Evolutionary conservation across 2,888 invertebrate genomes (phyloP), one percentile per base, ranked within the genome.

Genomic region (Aleiodes testaceus): DNA sequence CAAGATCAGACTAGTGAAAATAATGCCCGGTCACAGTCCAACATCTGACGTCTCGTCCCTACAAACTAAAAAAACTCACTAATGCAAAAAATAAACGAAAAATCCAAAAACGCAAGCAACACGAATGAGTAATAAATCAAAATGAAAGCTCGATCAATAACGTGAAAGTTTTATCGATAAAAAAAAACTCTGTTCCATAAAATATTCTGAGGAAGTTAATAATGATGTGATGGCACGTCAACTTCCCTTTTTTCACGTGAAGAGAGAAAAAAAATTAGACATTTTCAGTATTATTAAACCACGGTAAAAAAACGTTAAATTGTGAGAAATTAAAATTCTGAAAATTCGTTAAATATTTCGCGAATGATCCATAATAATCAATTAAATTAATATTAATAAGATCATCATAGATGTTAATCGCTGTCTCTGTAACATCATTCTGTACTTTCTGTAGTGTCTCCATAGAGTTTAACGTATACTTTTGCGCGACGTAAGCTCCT

Each of bases 401-500:
- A 72, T 83, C 77, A 74, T 81, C 79, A 81, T 82, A 79, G 79
- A 83, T 79, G 79, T 77, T 79, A 82, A 79, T 80, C 78, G 81
- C 81, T 75, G 80, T 84, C 78, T 84, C 80, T 77, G 81, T 81
- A 79, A 84, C 79, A 79, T 76, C 81, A 71, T 84, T 76, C 69
- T 79, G 78, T 80, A 83, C 79, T 80, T 84, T 83, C 79, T 81
- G 81, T 77, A 85, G 81, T 79, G 81, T 82, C 76, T 87, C 84
- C 84, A 82, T 79, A 81, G 75, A 80, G 77, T 79, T 80, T 82
- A 83, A 82, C 81, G 83, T 80, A 81, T 86, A 79, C 75, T 81
- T 84, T 83, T 84, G 82, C 79, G 81, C 80, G 83, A 84, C 68
- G 84, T 84, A 85, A 82, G 84, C 78, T 79, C 87, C 87, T 87